phyloP scores from a whole-genome alignment of 2,113 vertebrate genomes.

The Cyprinodon brontotheroides region DNA sequence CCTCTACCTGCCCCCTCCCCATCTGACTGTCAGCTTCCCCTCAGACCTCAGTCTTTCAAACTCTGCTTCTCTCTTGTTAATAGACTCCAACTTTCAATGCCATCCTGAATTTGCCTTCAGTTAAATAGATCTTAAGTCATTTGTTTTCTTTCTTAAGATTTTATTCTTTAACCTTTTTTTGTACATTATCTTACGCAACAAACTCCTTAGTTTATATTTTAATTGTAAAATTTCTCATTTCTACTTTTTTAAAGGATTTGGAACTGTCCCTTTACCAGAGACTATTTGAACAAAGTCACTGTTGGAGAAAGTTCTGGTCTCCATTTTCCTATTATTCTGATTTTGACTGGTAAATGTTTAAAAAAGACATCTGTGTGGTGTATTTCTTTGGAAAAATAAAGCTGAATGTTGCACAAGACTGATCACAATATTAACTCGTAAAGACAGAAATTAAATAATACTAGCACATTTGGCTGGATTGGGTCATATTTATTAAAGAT shows the following conservation, averaged over 20 bases:
- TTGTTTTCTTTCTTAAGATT: background rate
- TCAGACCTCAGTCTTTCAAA: slow-evolving; percentile 41
- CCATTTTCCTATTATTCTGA: no score
- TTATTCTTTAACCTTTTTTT: background rate
- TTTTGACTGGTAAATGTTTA: no score
- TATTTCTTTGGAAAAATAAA: background rate
- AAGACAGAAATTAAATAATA: background rate
- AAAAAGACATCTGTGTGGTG: no score
- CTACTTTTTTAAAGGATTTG: no score
- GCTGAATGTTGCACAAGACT: no score
- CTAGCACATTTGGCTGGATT: background rate
- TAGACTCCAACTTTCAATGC: background rate
- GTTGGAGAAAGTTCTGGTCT: no score
- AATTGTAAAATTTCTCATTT: background rate
- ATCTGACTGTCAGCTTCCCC: slow-evolving; percentile 42
- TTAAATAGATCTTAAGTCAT: background rate
- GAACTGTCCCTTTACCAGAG: no score
- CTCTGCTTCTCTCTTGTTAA: slow-evolving; percentile 6
- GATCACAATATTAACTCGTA: background rate
- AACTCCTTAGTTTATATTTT: background rate
- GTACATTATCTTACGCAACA: background rate
- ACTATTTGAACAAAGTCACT: no score
- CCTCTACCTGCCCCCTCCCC: slow-evolving; percentile 19
- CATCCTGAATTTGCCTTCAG: background rate
- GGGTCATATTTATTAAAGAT: background rate